These are phyloP conservation scores for Lypha dubia DNA, from an alignment of 2,888 invertebrate species.

Conservation along the genomic window DNA sequence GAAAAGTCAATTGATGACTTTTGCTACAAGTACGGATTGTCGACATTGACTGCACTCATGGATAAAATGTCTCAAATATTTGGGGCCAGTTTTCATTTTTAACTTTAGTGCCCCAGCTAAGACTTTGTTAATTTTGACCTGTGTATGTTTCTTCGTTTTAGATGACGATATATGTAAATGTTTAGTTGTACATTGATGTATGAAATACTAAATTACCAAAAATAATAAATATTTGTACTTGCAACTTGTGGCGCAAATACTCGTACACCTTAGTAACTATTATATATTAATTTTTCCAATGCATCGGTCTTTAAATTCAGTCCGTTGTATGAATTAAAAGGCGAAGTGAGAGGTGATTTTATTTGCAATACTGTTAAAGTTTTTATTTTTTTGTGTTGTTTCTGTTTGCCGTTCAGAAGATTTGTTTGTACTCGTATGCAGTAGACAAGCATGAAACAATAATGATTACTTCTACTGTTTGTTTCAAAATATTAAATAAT, in stretches of 20 bases:
- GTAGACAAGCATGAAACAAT: slow-evolving; percentile 40
- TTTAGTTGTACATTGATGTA: not conserved
- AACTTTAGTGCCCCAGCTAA: no score
- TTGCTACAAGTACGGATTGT: no score
- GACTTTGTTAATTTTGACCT: no score
- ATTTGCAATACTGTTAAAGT: slow-evolving; percentile 34
- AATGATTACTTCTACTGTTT: slow-evolving; percentile 48
- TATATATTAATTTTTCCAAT: slow-evolving; percentile 24
- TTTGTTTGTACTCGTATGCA: slow-evolving; percentile 5
- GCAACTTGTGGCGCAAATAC: not conserved
- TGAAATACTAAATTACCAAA: not conserved
- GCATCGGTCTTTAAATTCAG: slow-evolving; percentile 41
- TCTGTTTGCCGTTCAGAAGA: slow-evolving; percentile 5
- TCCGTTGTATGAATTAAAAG: slow-evolving; percentile 38
- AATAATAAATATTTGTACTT: not conserved
- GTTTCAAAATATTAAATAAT: slow-evolving; percentile 43
- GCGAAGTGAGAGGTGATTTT: slow-evolving; percentile 34
- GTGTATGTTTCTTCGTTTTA: no score
- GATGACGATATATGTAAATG: no score
- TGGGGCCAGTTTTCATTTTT: no score
- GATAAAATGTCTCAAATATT: no score
- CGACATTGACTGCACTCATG: no score
- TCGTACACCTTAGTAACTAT: not conserved
- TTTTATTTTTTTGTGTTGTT: not conserved
- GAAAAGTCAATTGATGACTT: no score